A percentile compares a stretch with the other conserved stretches of the same genome.
Evolutionary conservation across 2,888 invertebrate species (phyloP).

Genomic region (Rotaria magnacalcarata): DNA sequence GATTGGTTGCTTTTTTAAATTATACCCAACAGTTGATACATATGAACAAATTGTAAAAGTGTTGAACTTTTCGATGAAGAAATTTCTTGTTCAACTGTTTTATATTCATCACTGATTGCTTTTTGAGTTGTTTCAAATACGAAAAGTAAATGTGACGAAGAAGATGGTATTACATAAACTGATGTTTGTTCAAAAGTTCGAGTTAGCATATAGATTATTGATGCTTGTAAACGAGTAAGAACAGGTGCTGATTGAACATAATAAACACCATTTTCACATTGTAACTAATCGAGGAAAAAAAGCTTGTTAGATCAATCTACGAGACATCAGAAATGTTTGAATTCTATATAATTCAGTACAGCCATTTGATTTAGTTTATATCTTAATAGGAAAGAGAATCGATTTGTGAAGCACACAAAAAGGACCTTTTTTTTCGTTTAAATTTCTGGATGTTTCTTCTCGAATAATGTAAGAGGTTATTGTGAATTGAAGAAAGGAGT

Average conservation of each 20-base stretch:
- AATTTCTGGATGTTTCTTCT: too few species aligned
- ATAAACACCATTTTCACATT: background rate
- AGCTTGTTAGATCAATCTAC: too few species aligned
- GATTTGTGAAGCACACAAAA: too few species aligned
- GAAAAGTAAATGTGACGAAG: background rate
- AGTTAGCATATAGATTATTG: background rate
- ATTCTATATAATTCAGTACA: too few species aligned
- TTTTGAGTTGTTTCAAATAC: background rate
- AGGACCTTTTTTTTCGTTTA: too few species aligned
- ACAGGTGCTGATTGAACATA: background rate
- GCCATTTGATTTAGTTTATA: too few species aligned
- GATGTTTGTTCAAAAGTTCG: conserved; percentile 6
- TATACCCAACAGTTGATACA: conserved; percentile 1
- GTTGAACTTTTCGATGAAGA: background rate
- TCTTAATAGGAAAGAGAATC: too few species aligned
- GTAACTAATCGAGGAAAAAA: background rate
- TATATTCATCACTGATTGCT: background rate
- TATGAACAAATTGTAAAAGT: conserved; percentile 5
- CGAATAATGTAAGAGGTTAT: too few species aligned
- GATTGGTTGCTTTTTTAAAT: too few species aligned
- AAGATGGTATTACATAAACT: background rate
- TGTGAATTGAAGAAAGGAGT: too few species aligned
- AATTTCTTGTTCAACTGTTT: background rate
- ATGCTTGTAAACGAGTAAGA: conserved; percentile 32
- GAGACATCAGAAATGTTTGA: too few species aligned